Evolutionary conservation across 2,797 vertebrate genomes (phyloP).

Genomic region (Chelmon rostratus): DNA sequence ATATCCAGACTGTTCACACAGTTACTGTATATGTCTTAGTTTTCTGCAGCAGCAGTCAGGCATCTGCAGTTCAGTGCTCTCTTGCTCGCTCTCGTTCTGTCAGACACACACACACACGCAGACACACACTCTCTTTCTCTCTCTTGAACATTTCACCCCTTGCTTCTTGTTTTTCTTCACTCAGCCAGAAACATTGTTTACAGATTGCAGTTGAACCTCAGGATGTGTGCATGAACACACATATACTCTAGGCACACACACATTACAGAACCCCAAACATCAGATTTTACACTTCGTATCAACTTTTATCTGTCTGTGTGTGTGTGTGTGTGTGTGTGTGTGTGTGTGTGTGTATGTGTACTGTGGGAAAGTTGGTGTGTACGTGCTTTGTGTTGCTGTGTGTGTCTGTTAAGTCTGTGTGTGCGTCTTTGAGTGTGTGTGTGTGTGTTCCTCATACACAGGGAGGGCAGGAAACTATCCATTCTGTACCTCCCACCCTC

Average conservation of each 20-base stretch:
- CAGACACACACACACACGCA: conserved; percentile 32
- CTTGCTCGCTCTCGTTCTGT: conserved; percentile 37
- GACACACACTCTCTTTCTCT: conserved; percentile 10
- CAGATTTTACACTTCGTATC: conserved; percentile 56
- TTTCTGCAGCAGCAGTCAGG: conserved; percentile 49
- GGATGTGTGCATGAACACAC: conserved; percentile 38
- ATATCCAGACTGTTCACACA: conserved; percentile 23
- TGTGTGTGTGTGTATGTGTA: conserved; percentile 20
- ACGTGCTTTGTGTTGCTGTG: conserved; percentile 7
- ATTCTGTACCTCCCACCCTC: conserved; percentile 54
- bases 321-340: conserved; percentile 9
- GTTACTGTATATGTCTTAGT: conserved; percentile 14
- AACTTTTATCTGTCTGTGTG: conserved; percentile 49
- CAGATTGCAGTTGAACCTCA: conserved; percentile 64
- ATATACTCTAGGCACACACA: background rate
- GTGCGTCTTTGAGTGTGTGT: conserved; percentile 29
- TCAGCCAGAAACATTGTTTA: conserved; percentile 72
- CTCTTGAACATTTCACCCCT: conserved; percentile 68
- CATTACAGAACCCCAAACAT: conserved; percentile 36
- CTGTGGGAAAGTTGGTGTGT: background rate
- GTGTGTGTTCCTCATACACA: conserved; percentile 26
- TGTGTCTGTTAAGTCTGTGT: conserved; percentile 10
- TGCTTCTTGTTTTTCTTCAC: conserved; percentile 69
- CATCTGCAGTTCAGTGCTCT: conserved; percentile 65
- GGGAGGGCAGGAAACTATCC: conserved; percentile 63